Evolutionary conservation across 2,797 vertebrate species (phyloP), one percentile per base, ranked within the genome.

Genomic region (Busarellus nigricollis): DNA sequence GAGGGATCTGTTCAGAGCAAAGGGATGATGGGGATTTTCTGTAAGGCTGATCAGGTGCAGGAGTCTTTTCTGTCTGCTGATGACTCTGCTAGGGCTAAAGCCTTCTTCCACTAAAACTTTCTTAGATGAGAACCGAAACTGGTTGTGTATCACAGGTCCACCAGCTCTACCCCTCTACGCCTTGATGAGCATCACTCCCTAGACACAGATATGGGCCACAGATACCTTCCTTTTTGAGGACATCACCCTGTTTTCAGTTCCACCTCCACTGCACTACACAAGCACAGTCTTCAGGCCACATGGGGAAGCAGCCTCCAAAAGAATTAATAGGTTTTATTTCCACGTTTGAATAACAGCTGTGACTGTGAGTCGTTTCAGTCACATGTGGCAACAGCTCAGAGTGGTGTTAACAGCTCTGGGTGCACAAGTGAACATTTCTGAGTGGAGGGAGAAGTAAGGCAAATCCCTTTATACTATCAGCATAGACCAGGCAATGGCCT

Each of bases 391-490:
- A 63, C 72, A 67, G 76, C 86, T 90, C 29, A 9, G 59, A 79
- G 44, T 13, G 31, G 19, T 67, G 83, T 31, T 88, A 86, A 79
- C 63, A 85, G 83, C 93, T 85, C 57, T 19, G n/a, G 58, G 69
- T 78, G 74, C 69, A 81, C 10, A 3, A 49, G 45, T 92, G 78
- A 90, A 69, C 8, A 6, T 84, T 93, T 82, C 19, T 25, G 74
- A 89, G 87, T 13, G 66, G 61, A 89, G 44, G 40, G 65, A 93
- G 59, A 93, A 76, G 66, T 16, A 40, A 37, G 65, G 67, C 49
- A 93, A 95, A 93, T 91, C 89, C 79, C 89, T 93, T 95, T 95
- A 85, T 67, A 54, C 45, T 71, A 29, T 54, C 82, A 73, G 79
- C 45, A 82, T 44, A 88, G 83, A 76, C 38, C 76, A 94, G 83